Base-by-base conservation (phyloP, 2,797 vertebrate genomes). In the Hybognathus amarus region DNA sequence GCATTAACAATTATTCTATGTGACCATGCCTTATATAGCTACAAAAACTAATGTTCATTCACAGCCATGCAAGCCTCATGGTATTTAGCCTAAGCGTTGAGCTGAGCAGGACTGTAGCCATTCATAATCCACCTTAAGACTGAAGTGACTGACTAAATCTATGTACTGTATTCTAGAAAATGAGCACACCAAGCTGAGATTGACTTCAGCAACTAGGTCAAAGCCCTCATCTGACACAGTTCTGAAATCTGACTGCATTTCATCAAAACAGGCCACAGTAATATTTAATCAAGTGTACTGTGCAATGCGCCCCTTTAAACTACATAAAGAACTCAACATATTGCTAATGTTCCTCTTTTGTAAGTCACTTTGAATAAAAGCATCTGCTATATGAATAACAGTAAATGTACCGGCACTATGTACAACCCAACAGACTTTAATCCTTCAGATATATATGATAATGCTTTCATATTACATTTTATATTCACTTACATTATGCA, bases 151-250 rank as follows among this genome's bases (percentile, higher is more conserved):
- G 4, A 24, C 50, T 24, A 59, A 17, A 59, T 59, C 52, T 10
- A 76, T 47, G 24, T 30, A 47, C 59, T 59, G 36, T 18, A 4
- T 18, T 76, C n/a, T 12, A 77, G 18, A 81, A 80, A 77, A 77
- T 80, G 54, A 13, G 63, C 54, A 82, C 56, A 79, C 13, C 0
- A 40, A 74, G 63, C 50, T 40, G 52, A 82, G 78, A 36, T 27
- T 61, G 68, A 54, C 36, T 79, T 78, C n/a, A 79, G 64, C 27
- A 87, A 88, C 30, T 85, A 78, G 87, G 80, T 77, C 84, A 85
- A 22, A 38, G 27, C 22, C 33, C 56, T 40, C 79, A 66, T 75
- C 77, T 82, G 84, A 82, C 85, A 79, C 63, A 40, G 54, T 77
- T 87, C 80, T 47, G 73, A 56, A 63, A 59, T 54, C 40, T 13